Conservation (phyloP, 2,888 invertebrate species). For the Parasteatoda lunata region DNA sequence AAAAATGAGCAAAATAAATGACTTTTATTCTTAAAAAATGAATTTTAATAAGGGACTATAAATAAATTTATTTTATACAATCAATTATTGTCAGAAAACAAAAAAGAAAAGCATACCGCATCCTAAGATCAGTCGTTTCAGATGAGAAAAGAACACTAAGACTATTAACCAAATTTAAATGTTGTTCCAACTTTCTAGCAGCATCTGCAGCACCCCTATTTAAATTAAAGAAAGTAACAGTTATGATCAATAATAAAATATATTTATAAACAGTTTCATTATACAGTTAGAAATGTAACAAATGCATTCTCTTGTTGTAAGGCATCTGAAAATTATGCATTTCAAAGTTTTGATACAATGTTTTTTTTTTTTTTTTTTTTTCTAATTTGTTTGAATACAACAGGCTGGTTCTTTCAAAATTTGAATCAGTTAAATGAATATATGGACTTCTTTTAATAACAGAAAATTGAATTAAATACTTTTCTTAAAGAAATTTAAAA, state of each 20-base stretch:
- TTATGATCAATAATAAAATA: neutral
- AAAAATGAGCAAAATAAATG: neutral
- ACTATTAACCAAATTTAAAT: constrained; percentile 31
- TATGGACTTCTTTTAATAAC: no score
- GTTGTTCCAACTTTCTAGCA: constrained; percentile 55
- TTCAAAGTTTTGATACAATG: no score
- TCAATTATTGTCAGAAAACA: neutral
- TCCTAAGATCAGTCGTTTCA: constrained; percentile 55
- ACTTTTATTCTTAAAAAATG: neutral
- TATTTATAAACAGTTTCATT: neutral
- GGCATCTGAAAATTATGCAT: no score
- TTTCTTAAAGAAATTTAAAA: no score
- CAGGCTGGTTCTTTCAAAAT: no score
- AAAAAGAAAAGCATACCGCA: constrained; percentile 41
- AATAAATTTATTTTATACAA: neutral
- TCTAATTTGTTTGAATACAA: no score
- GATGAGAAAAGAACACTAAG: constrained; percentile 49
- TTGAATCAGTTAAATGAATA: no score
- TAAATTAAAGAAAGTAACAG: constrained; percentile 4
- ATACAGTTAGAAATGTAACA: no score
- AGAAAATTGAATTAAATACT: no score
- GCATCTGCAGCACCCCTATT: constrained; percentile 59
- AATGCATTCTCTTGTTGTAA: no score
- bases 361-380: no score
- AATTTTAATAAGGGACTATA: neutral